phyloP scores from a whole-genome alignment of 2,113 vertebrate genomes.

The Pseudorectes ferrugineus region DNA sequence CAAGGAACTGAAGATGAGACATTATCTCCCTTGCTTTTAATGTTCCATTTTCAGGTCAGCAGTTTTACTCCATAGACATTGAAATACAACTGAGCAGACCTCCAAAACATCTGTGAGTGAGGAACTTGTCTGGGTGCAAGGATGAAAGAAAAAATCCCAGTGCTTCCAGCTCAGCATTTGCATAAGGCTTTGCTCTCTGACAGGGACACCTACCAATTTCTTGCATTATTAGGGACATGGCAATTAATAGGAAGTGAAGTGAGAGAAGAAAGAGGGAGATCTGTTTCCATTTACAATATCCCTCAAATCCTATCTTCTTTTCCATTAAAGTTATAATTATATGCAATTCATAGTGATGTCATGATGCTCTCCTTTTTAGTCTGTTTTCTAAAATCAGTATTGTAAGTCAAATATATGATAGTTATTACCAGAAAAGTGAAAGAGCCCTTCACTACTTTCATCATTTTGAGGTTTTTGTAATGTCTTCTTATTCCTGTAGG shows the following conservation, averaged over 20 bases:
- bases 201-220: background rate
- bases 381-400: background rate
- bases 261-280: background rate
- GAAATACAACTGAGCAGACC: background rate
- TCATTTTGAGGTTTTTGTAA: background rate
- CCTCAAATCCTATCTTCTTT: background rate
- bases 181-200: background rate
- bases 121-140: background rate
- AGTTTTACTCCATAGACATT: background rate
- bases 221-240: background rate
- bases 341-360: background rate
- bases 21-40: background rate
- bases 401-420: background rate
- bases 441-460: background rate
- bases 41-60: background rate
- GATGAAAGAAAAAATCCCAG: background rate
- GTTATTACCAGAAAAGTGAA: background rate
- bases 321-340: background rate
- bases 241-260: background rate
- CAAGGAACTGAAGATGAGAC: background rate
- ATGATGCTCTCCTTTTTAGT: background rate
- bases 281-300: background rate
- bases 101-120: background rate
- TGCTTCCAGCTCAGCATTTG: background rate
- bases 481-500: background rate